phyloP scores from a whole-genome alignment of 1,140 invertebrate genomes.

The Streblospio benedicti region DNA sequence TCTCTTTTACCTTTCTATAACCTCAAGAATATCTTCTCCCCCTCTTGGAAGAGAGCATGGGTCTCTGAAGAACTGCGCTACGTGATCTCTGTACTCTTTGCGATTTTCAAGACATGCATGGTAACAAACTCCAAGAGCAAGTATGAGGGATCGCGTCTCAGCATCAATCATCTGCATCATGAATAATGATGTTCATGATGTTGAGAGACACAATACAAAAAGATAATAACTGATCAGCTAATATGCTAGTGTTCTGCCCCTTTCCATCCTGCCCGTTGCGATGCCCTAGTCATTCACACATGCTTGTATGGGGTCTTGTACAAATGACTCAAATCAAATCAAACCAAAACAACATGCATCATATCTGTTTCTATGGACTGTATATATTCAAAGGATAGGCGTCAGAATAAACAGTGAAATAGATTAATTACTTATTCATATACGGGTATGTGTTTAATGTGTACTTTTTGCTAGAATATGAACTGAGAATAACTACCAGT shows the following conservation, averaged over 20 bases:
- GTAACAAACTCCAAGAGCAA: conserved; percentile 35
- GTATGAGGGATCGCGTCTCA: conserved; percentile 25
- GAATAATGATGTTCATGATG: neutral
- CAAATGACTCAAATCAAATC: too few species aligned
- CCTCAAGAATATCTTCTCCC: conserved; percentile 15
- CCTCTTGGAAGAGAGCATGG: conserved; percentile 21
- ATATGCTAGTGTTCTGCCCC: neutral
- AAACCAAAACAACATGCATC: too few species aligned
- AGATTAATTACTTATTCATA: neutral
- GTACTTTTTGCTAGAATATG: neutral
- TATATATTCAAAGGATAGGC: neutral
- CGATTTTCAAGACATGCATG: conserved; percentile 29
- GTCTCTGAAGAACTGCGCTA: conserved; percentile 19
- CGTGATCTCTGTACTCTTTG: conserved; percentile 22
- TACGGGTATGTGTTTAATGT: neutral
- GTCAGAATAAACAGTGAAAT: neutral
- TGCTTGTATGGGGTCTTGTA: too few species aligned
- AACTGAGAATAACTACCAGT: neutral
- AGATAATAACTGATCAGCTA: neutral
- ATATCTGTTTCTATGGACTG: neutral
- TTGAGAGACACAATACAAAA: neutral
- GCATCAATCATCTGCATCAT: conserved; percentile 14
- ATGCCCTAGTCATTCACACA: too few species aligned
- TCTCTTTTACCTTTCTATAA: conserved; percentile 24
- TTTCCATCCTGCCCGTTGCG: too few species aligned